These are phyloP conservation scores for Drosophila buzzatii DNA, from an alignment of 2,888 invertebrate species.

Conservation along the genomic window DNA sequence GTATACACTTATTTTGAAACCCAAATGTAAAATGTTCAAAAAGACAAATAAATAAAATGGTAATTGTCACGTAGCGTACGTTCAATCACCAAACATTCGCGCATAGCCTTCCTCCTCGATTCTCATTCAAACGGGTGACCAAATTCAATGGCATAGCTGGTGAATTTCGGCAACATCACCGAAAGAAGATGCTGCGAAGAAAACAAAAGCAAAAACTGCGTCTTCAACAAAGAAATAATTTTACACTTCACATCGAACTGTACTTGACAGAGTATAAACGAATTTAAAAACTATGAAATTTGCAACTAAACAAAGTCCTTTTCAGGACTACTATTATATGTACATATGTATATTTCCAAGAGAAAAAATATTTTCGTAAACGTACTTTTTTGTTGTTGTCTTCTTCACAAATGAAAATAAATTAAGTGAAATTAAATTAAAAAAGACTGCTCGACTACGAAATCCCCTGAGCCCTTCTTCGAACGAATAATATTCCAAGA, in stretches of 20 bases:
- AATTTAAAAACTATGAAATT: constrained; percentile 8
- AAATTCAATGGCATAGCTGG: background rate
- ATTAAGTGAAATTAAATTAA: no score
- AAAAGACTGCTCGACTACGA: no score
- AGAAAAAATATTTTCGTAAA: background rate
- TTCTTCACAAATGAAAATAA: no score
- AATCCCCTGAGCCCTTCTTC: no score
- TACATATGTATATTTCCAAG: constrained; percentile 3
- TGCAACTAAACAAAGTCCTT: constrained; percentile 7
- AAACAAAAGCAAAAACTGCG: constrained; percentile 49
- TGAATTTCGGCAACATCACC: constrained; percentile 19
- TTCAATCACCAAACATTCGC: no score
- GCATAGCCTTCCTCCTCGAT: no score
- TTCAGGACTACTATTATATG: background rate
- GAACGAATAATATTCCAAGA: no score
- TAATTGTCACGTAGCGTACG: no score
- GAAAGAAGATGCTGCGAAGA: constrained; percentile 41
- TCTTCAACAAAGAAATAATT: constrained; percentile 34
- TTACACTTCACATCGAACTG: constrained; percentile 5
- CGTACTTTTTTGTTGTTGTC: background rate
- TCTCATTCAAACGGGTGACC: constrained; percentile 15
- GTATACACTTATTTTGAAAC: no score
- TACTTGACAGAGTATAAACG: background rate
- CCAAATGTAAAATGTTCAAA: no score
- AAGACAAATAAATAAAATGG: no score